phyloP scores from a whole-genome alignment of 2,888 invertebrate species.

The Tachystola acroxantha region DNA sequence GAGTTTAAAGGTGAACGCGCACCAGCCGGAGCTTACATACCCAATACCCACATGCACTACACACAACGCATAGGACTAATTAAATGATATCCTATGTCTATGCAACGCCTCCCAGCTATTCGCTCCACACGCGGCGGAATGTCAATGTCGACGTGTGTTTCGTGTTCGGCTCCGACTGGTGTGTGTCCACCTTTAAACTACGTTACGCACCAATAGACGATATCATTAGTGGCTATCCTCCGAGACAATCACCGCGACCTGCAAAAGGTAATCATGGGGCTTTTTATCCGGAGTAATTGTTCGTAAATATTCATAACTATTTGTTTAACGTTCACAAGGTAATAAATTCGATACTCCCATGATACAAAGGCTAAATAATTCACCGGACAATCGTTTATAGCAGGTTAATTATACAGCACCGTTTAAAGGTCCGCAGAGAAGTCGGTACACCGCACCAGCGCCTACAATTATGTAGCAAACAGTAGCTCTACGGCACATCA shows the following conservation, averaged over 20 bases:
- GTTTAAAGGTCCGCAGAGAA: constrained; percentile 4
- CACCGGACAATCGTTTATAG: constrained; percentile 11
- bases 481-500: constrained; percentile 51
- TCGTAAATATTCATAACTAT: constrained; percentile 11
- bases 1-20: too few relatives aligned
- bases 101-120: too few relatives aligned
- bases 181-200: too few relatives aligned
- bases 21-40: too few relatives aligned
- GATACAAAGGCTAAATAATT: constrained; percentile 9
- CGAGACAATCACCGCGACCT: neutral
- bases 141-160: too few relatives aligned
- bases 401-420: constrained; percentile 11
- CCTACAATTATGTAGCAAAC: constrained; percentile 50
- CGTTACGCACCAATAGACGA: constrained; percentile 8
- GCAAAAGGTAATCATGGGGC: neutral
- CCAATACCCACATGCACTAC: too few relatives aligned
- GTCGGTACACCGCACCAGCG: constrained; percentile 11
- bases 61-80: too few relatives aligned
- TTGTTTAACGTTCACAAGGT: constrained; percentile 11
- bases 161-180: too few relatives aligned
- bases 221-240: neutral
- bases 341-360: constrained; percentile 11
- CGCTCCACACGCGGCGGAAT: too few relatives aligned
- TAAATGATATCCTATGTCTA: too few relatives aligned
- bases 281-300: constrained; percentile 2